phyloP scores from a whole-genome alignment of 2,888 invertebrate genomes.

The Argyresthia albistria region DNA sequence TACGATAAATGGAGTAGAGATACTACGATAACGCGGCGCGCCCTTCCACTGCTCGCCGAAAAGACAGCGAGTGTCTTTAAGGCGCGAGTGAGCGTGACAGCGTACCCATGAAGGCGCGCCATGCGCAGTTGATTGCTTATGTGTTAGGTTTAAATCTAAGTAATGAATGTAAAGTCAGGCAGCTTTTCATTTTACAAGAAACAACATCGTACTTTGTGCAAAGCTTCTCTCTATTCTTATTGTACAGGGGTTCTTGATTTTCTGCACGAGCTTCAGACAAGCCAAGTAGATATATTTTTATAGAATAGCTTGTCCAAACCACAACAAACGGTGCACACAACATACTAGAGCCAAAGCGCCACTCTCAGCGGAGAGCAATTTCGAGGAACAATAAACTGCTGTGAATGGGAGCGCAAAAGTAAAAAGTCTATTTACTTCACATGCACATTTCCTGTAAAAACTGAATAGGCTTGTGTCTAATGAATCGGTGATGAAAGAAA shows the following conservation, averaged over 20 bases:
- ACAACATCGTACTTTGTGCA: too few relatives aligned
- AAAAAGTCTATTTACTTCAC: slow-evolving; percentile 63
- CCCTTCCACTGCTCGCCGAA: too few relatives aligned
- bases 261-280: not conserved
- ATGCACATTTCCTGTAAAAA: slow-evolving; percentile 46
- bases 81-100: too few relatives aligned
- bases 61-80: too few relatives aligned
- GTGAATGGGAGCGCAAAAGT: slow-evolving; percentile 58
- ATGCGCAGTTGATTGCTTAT: too few relatives aligned
- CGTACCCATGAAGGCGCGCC: too few relatives aligned
- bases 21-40: too few relatives aligned
- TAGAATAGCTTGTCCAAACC: slow-evolving; percentile 1
- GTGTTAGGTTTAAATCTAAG: too few relatives aligned
- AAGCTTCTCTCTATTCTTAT: not conserved
- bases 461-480: slow-evolving; percentile 11
- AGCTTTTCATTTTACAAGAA: too few relatives aligned
- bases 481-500: slow-evolving; percentile 15
- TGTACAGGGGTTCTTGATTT: not conserved
- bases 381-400: slow-evolving; percentile 60
- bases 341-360: slow-evolving; percentile 44
- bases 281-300: not conserved
- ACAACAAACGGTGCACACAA: slow-evolving; percentile 21
- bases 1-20: too few relatives aligned
- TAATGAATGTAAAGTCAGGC: too few relatives aligned
- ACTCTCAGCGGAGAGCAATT: slow-evolving; percentile 60